These are phyloP conservation scores for Folsomia manolachei DNA, from an alignment of 2,888 invertebrate species.

Conservation along the genomic window DNA sequence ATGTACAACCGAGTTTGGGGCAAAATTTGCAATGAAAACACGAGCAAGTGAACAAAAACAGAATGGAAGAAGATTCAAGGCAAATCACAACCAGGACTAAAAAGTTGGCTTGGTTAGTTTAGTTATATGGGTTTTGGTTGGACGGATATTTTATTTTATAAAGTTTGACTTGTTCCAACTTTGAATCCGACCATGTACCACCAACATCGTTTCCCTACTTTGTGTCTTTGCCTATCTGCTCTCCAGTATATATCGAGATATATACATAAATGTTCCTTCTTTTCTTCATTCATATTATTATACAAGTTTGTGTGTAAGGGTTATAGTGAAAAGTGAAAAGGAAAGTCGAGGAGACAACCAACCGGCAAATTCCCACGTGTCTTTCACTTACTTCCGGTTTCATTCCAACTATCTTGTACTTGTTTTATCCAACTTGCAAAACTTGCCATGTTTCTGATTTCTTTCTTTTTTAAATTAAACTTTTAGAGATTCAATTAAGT, in stretches of 20 bases:
- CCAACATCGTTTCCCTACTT: not conserved
- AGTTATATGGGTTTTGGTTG: not conserved
- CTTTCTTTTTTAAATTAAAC: not conserved
- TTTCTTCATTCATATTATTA: not conserved
- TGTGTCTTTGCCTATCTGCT: not conserved
- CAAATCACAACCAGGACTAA: not conserved
- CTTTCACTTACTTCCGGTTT: slow-evolving; percentile 24
- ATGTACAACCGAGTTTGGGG: not conserved
- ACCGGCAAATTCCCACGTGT: slow-evolving; percentile 44
- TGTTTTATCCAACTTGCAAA: not conserved
- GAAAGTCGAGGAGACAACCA: slow-evolving; percentile 31
- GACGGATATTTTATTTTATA: slow-evolving; percentile 8
- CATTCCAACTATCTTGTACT: not conserved
- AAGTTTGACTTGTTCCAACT: slow-evolving; percentile 1
- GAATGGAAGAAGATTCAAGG: not conserved
- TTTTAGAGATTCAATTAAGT: not conserved
- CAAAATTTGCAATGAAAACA: not conserved
- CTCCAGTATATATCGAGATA: not conserved
- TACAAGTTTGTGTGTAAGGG: not conserved
- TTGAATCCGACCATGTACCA: not conserved
- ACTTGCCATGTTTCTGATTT: not conserved
- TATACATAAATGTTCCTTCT: not conserved
- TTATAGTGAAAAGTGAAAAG: slow-evolving; percentile 13
- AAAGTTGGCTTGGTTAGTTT: not conserved
- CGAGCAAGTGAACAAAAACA: too few species aligned